Conservation (phyloP, 2,888 invertebrate species). For the Lasioglossum malachurum region DNA sequence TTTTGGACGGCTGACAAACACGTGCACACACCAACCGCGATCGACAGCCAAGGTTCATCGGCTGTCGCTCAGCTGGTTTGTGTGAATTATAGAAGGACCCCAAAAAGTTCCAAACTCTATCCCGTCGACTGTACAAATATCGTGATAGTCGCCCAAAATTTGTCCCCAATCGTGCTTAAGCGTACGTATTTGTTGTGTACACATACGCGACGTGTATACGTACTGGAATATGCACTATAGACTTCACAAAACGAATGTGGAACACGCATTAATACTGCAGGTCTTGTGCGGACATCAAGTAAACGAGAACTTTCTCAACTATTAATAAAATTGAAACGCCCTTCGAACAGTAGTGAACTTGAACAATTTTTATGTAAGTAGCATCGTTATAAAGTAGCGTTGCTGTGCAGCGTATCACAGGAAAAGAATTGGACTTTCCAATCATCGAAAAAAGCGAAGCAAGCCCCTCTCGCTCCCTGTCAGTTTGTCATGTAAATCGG, state of each 20-base stretch:
- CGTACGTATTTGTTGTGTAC: too few relatives aligned
- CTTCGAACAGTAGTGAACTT: background rate
- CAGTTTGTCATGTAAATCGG: background rate
- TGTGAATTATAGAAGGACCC: background rate
- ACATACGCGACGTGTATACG: background rate
- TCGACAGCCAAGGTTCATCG: background rate
- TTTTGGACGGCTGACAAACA: conserved; percentile 3
- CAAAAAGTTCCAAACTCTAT: background rate
- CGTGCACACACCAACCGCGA: conserved; percentile 9
- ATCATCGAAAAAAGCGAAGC: background rate
- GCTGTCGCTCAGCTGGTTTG: background rate
- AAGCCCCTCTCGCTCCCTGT: background rate
- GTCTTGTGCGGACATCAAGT: background rate
- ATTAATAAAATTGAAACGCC: background rate
- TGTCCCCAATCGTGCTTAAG: background rate
- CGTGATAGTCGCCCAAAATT: background rate
- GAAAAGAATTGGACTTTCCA: background rate
- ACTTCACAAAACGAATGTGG: background rate
- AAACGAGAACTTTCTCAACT: background rate
- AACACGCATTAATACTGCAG: background rate
- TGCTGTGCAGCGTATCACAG: too few relatives aligned
- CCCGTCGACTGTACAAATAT: background rate
- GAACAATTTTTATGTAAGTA: background rate
- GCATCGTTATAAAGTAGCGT: background rate
- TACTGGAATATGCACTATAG: background rate